Evolutionary conservation across 2,888 invertebrate species (phyloP), one percentile per base, ranked within the genome.

Genomic region (Ptilodon capucinus): DNA sequence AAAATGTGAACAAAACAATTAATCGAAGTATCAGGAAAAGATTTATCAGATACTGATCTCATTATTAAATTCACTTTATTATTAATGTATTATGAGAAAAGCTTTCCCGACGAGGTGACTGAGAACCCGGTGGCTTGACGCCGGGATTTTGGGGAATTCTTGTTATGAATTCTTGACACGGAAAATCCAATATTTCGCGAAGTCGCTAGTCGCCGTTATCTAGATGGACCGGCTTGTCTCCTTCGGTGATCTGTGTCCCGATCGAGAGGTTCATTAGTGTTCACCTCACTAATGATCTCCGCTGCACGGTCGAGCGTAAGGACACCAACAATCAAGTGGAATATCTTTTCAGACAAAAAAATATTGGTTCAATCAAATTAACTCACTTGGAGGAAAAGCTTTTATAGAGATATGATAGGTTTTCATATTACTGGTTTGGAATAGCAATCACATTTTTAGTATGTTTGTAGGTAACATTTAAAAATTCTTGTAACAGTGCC

Each of bases 221-320:
- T 62, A 62, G 63, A 64, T 65, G 61, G 53, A 57, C 54, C 47
- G 65, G 57, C 71, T 72, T 76, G 75, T 76, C 74, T 73, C 65
- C 61, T 61, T 56, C 62, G 67, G 68, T 66, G 71, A 83, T 84
- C 76, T 74, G 57, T 64, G 68, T 62, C 59, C 60, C 69, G 59
- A 80, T 81, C 77, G 80, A 82, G 83, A 66, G 81, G 78, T 82
- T 88, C 86, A 83, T 90, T 88, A 88, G 85, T 76, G 82, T 76
- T 78, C 74, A 76, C 74, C 78, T 74, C 77, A 72, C 81, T 88
- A 86, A 88, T 87, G 87, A 88, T 82, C 74, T 66, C 65, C 51
- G 65, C 53, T 64, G 59, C 58, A 59, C 64, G 51, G 52, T 51
- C 60, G 57, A 55, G 36, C 57, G 51, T 59, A 58, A 71, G 60